Evolutionary conservation across 2,797 vertebrate genomes (phyloP).

Genomic region (Morelia viridis): DNA sequence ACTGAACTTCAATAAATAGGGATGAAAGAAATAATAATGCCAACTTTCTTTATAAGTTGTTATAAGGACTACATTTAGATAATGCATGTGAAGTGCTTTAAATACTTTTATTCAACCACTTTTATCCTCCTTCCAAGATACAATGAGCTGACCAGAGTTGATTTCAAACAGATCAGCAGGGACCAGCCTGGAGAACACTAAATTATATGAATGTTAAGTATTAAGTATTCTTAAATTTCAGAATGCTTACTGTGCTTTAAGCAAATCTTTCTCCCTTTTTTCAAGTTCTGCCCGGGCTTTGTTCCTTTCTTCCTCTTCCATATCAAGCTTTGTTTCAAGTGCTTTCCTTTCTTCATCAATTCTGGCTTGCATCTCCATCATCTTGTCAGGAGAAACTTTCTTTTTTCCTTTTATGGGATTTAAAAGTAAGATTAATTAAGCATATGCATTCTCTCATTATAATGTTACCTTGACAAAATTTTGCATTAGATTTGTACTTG

Average conservation of each 20-base stretch:
- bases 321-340: slow-evolving; percentile 96
- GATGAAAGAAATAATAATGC: background rate
- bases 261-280: slow-evolving; percentile 94
- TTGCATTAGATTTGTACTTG: background rate
- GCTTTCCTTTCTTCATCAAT: slow-evolving; percentile 97
- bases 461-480: background rate
- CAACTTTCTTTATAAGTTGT: background rate
- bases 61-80: background rate
- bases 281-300: slow-evolving; percentile 96
- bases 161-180: background rate
- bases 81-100: background rate
- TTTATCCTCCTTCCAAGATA: background rate
- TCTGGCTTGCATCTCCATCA: slow-evolving; percentile 99
- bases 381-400: slow-evolving; percentile 97
- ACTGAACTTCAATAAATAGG: background rate
- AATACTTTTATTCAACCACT: background rate
- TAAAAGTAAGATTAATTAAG: slow-evolving; percentile 42
- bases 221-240: background rate
- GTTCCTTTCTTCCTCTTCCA: slow-evolving; percentile 99
- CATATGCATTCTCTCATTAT: background rate
- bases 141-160: background rate
- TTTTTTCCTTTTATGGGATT: slow-evolving; percentile 83
- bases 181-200: background rate
- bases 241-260: slow-evolving; percentile 94
- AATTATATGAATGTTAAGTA: background rate